Percentiles rank a stretch among this genome's conserved stretches.
Evolutionary conservation across 1,140 invertebrate species (phyloP).

Genomic region (Pogonomyrmex californicus): DNA sequence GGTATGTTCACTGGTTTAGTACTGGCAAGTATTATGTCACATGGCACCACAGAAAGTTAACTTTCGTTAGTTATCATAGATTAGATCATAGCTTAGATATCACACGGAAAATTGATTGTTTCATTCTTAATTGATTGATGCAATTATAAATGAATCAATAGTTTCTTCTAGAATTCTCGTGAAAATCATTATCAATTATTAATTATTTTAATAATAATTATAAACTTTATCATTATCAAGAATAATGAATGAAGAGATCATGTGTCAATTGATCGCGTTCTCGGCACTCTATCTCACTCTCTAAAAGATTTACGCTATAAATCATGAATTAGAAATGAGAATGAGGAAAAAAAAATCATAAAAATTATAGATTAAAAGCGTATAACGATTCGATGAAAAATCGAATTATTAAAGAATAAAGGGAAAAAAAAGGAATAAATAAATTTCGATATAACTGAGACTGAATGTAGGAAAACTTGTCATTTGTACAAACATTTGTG

Average conservation of each 20-base stretch:
- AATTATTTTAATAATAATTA: too few species aligned
- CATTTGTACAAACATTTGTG: neutral
- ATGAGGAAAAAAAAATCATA: neutral
- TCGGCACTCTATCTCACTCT: neutral
- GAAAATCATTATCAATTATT: conserved; percentile 2
- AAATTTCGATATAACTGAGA: neutral
- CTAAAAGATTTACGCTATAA: conserved; percentile 3
- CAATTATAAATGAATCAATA: conserved; percentile 1
- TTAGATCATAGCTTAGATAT: conserved; percentile 33
- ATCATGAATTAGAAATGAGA: neutral
- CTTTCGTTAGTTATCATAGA: conserved; percentile 37
- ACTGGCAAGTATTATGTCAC: conserved; percentile 71
- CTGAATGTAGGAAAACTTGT: neutral
- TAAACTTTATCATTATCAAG: conserved; percentile 1
- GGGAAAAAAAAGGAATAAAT: neutral
- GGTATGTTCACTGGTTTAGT: conserved; percentile 64
- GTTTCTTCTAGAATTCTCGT: neutral
- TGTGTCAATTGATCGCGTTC: neutral
- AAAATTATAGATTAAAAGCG: neutral
- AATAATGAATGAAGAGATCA: conserved; percentile 19
- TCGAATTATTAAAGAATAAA: neutral
- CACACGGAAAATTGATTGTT: conserved; percentile 47
- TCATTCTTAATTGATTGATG: neutral
- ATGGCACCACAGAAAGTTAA: conserved; percentile 69
- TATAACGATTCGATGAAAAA: neutral